Base-by-base conservation (phyloP, 2,888 invertebrate species). In the Eristalinus aeneus region DNA sequence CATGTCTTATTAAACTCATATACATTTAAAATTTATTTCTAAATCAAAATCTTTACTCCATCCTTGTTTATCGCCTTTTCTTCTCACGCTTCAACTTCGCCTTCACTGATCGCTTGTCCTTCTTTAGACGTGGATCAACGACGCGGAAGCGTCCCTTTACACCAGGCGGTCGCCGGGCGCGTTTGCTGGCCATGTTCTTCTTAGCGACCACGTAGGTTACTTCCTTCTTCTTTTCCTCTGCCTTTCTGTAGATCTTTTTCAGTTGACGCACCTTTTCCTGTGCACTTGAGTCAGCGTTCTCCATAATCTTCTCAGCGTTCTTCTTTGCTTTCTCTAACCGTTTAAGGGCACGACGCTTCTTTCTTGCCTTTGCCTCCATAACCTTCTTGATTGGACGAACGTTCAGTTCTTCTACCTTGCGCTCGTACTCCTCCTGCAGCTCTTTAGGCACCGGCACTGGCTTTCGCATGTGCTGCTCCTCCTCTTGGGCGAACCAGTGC, bases 301-400 rank as follows among this genome's bases (percentile, higher is more conserved):
- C 98, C 94, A 98, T 95, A 31, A 99, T 94, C n/a, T 95, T 95
- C 91, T 99, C 99, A 0, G 98, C 97, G 93, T 97, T 98, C 94
- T 99, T 99, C 93, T 98, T 97, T 0, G 98, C 98, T 90, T 96
- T 97, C 88, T 98, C 97, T 93, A 99, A 93, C 91, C 96, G 96
- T 90, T 95, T 96, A 80, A 97, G 92, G 87, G 97, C 96, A 88
- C 98, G 96, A 92, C 96, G 96, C 96, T 98, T 98, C 94, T 99
- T 99, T 75, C 99, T 95, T 0, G 98, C 98, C 93, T 98, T 99
- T 0, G 99, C 99, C 93, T 99, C 98, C 89, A 98, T 95, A 0
- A 99, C 97, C 93, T 99, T 99, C 93, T 99, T 99, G 86, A 99
- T 98, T 12, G 99, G 98, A 84, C 98, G 94, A 0, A 96, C 97